These are phyloP conservation scores for Muntiacus reevesi DNA, from an alignment of 2,113 vertebrate species.

Conservation along the genomic window DNA sequence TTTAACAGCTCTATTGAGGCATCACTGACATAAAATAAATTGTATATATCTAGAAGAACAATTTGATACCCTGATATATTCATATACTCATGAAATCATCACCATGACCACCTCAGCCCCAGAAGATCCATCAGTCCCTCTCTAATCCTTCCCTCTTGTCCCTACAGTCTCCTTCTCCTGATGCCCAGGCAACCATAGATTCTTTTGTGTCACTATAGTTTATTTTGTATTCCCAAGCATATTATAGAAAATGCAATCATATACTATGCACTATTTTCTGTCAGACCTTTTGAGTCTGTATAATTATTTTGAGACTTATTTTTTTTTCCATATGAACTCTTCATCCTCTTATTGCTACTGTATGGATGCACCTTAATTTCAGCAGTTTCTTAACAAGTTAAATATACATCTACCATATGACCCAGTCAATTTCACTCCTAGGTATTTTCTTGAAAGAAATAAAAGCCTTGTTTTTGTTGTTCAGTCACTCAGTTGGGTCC, in stretches of 20 bases:
- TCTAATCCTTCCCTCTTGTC: not conserved
- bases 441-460: slow-evolving; percentile 18
- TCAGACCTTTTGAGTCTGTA: not conserved
- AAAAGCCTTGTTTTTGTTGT: not conserved
- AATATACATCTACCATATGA: not conserved
- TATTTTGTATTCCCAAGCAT: not conserved
- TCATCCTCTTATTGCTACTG: not conserved
- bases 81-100: not conserved
- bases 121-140: not conserved
- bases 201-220: not conserved
- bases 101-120: not conserved
- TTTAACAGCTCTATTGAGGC: not conserved
- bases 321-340: not conserved
- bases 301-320: not conserved
- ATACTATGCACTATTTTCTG: not conserved
- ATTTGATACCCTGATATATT: not conserved
- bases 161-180: not conserved
- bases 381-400: not conserved
- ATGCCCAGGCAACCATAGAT: not conserved
- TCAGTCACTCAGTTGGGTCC: not conserved
- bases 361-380: not conserved
- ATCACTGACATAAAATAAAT: not conserved
- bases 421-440: not conserved
- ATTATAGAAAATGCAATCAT: not conserved
- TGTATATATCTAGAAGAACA: not conserved